Evolutionary conservation across 2,797 vertebrate genomes (phyloP), one percentile per base, ranked within the genome.

Genomic region (Premnoplex brunnescens): DNA sequence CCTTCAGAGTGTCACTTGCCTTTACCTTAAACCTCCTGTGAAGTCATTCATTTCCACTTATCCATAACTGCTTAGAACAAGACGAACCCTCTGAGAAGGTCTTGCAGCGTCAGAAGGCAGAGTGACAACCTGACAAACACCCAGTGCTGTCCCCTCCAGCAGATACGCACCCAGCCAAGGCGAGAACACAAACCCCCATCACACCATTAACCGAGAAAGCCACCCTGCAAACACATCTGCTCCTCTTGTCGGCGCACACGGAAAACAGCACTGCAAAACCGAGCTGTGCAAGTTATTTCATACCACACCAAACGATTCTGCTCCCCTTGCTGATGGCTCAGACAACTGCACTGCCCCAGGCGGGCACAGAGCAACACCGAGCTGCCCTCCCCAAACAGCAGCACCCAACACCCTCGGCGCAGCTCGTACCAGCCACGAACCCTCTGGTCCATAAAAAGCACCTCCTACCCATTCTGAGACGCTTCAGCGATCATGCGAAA

Each of bases 321-420:
- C 63, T 85, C 51, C 58, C 49, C 27, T 28, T 79, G n/a, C 67
- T 2, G 0, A 60, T 1, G 39, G 62, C 66, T 63, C 63, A 37
- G 28, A 48, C 27, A 59, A 63, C 12, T 2, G 4, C 24, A 1
- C 0, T 24, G 89, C 60, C 78, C 41, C 18, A 23, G 60, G 80
- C 1, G 0, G 71, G 36, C 1, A 0, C 28, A 32, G 22, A 58
- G 30, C 36, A 78, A 36, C 19, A 24, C n/a, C 4, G 0, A 0
- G 0, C 41, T 59, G 55, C 18, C 37, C 43, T 66, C 32, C 39
- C 60, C 22, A 5, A 66, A 44, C 0, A 77, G 43, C 46, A 27
- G 49, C 77, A 60, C 59, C 83, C 71, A 66, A 51, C 82, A 55
- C 24, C 15, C 4, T n/a, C 37, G 14, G 2, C 49, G 26, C 48